These are phyloP conservation scores for Crypturellus tataupa DNA, from an alignment of 2,797 vertebrate genomes.

Conservation along the genomic window DNA sequence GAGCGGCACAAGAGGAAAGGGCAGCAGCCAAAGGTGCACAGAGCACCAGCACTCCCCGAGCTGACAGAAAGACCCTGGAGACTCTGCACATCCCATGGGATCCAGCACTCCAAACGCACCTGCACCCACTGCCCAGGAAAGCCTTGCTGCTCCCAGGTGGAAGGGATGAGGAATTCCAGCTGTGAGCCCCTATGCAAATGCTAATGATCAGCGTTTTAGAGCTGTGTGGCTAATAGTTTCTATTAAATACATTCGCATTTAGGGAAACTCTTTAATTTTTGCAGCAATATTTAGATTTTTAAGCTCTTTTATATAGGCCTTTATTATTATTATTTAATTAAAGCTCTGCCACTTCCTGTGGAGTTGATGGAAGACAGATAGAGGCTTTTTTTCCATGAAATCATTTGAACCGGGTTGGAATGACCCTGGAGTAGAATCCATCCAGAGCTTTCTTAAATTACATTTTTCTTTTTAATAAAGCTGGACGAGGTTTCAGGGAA, in stretches of 20 bases:
- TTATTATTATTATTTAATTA: neutral
- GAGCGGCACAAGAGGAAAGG: slow-evolving; percentile 55
- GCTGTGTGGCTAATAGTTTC: neutral
- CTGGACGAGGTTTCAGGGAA: neutral
- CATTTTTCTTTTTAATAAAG: slow-evolving; percentile 40
- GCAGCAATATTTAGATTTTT: neutral
- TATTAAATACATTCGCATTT: neutral
- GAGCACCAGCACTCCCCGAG: slow-evolving; percentile 1
- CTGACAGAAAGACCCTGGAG: slow-evolving; percentile 52
- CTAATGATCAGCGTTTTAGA: neutral
- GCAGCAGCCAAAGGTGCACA: slow-evolving; percentile 28
- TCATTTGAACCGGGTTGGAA: slow-evolving; percentile 10
- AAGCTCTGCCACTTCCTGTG: neutral
- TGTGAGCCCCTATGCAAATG: neutral
- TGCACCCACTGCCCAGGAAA: neutral
- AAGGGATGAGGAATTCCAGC: neutral
- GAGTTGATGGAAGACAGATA: neutral
- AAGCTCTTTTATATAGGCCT: neutral
- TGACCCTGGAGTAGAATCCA: neutral
- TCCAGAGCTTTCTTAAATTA: neutral
- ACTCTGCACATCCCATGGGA: neutral
- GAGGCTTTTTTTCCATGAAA: neutral
- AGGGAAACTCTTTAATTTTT: neutral
- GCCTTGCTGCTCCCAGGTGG: accelerated
- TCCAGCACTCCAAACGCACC: too few relatives aligned